Percentiles rank a stretch among this genome's conserved stretches.
Evolutionary conservation across 2,113 vertebrate genomes (phyloP).

Genomic region (Microcebus griseorufus): DNA sequence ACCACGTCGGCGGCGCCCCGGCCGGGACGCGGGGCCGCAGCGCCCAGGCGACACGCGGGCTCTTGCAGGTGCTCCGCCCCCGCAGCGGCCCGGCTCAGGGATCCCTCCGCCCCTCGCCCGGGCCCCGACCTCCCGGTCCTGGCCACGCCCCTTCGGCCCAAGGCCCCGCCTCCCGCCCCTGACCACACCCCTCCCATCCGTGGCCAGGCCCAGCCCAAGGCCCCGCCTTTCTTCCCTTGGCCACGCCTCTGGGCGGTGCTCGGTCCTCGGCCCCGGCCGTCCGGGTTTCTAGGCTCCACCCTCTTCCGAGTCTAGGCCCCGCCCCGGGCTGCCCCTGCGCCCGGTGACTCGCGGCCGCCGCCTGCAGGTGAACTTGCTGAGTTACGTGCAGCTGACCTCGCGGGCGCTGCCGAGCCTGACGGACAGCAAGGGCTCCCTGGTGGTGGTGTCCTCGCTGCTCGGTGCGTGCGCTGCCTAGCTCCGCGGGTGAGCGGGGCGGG

Average conservation of each 20-base stretch:
- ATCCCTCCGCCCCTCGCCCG: too few relatives aligned
- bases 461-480: conserved; percentile 79
- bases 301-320: not conserved
- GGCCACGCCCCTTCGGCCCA: not conserved
- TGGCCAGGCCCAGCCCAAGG: too few relatives aligned
- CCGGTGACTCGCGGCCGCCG: not conserved
- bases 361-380: conserved; percentile 92
- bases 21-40: conserved; percentile 88
- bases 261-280: not conserved
- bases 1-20: conserved; percentile 87
- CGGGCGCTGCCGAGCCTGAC: conserved; percentile 88
- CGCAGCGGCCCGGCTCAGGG: too few relatives aligned
- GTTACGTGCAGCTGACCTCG: conserved; percentile 89
- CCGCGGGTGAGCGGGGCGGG: not conserved
- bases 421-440: conserved; percentile 86
- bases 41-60: conserved; percentile 85
- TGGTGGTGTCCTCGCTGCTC: conserved; percentile 91
- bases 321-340: not conserved
- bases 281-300: not conserved
- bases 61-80: conserved; percentile 88
- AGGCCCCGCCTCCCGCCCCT: not conserved
- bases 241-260: not conserved
- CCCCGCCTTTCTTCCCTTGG: not conserved
- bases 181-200: not conserved
- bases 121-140: not conserved